Evolutionary conservation across 2,797 vertebrate species (phyloP), one percentile per base, ranked within the genome.

Genomic region (Lemur catta): DNA sequence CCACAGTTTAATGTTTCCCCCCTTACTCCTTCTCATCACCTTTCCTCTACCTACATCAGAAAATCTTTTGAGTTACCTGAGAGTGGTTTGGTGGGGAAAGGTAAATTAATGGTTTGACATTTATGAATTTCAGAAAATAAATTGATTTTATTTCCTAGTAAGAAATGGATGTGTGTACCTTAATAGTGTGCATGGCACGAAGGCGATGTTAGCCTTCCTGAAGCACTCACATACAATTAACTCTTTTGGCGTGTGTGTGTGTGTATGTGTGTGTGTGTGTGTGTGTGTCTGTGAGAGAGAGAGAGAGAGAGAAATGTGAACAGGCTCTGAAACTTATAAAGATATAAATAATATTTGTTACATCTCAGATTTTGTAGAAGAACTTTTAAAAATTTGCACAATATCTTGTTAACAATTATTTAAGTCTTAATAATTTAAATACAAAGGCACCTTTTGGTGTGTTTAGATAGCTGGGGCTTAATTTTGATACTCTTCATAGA

Each of bases 331-430:
- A 82, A 81, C 50, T 76, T 91, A 7, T 4, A 82, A 95, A 87
- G 65, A 30, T 26, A 38, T 80, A 67, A 67, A 17, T 50, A 43
- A 28, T 59, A 55, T 33, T 72, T 76, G n/a, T 57, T 91, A 38
- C 24, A 52, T 33, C 28, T 89, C 35, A 52, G 52, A 15, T 94
- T 63, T 95, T 82, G 50, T 67, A 55, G 22, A 57, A 78, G 41
- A 91, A 69, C n/a, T 90, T 87, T 24, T 7, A 75, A 71, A 97
- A 92, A 48, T 90, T 94, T 52, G n/a, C 20, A 14, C 28, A 67
- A 1, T 93, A 17, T 81, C 43, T 75, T 89, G 30, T 84, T 85
- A 74, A 50, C 28, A 65, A 43, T 61, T 18, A 4, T 79, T 50
- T 55, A 22, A 63, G 11, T 41, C 11, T 84, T 50, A 43, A 11